Conservation (phyloP, 2,113 vertebrate species). For the Synchiropus splendidus region DNA sequence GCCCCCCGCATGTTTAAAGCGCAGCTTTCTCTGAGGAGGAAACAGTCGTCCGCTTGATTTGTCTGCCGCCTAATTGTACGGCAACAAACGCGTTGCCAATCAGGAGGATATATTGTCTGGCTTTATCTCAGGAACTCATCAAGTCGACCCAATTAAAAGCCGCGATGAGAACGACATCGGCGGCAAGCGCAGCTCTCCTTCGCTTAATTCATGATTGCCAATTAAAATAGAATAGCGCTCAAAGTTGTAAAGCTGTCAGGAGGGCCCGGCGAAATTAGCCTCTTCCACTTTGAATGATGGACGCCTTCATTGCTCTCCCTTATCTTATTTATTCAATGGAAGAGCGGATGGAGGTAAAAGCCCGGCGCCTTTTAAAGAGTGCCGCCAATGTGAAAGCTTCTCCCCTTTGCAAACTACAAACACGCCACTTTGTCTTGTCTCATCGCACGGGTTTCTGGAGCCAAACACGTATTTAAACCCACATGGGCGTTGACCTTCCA, state of each 20-base stretch:
- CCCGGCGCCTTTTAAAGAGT: conserved; percentile 23
- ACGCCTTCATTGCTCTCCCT: conserved; percentile 60
- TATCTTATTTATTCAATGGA: conserved; percentile 65
- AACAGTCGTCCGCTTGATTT: conserved; percentile 43
- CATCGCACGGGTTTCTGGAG: not conserved
- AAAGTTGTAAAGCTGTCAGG: conserved; percentile 69
- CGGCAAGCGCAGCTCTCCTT: conserved; percentile 56
- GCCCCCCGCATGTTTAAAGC: too few species aligned
- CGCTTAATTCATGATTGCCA: conserved; percentile 74
- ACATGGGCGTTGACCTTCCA: not conserved
- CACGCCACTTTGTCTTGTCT: not conserved
- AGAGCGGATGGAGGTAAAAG: conserved; percentile 8
- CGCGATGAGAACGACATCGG: conserved; percentile 55
- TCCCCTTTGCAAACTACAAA: conserved; percentile 12
- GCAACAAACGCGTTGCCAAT: conserved; percentile 71
- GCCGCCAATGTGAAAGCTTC: conserved; percentile 32
- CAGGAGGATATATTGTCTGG: conserved; percentile 66
- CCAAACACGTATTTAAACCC: not conserved
- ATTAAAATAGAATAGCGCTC: conserved; percentile 68
- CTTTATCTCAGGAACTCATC: conserved; percentile 69
- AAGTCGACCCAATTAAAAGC: conserved; percentile 72
- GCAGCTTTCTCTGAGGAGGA: too few species aligned
- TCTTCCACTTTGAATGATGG: conserved; percentile 67
- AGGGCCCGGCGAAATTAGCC: conserved; percentile 64
- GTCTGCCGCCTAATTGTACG: conserved; percentile 63